Evolutionary conservation across 2,113 vertebrate genomes (phyloP), one percentile per base, ranked within the genome.

Genomic region (Oenanthe melanoleuca): DNA sequence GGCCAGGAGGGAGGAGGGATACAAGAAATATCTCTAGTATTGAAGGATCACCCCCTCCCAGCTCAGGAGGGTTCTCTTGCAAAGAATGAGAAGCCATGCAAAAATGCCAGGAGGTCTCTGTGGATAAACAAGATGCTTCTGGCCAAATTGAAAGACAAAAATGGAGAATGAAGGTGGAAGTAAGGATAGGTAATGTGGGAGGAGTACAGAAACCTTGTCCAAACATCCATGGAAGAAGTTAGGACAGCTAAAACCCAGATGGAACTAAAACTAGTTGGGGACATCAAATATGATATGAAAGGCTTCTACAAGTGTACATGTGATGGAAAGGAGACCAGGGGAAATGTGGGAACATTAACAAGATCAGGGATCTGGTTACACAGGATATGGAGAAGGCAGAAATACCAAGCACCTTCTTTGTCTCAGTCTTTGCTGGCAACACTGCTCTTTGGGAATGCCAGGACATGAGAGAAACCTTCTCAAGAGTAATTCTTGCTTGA

Each of bases 11-110:
- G 38, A 61, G 37, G 31, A 50, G 5, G 45, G 38, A 24, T 11
- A 3, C 3, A 38, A 53, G 55, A 14, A 60, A n/a, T 12, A 5
- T 28, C 2, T 0, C 33, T 19, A 3, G 14, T 13, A 11, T 53
- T 23, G 38, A n/a, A 52, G 8, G 38, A 38, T 6, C 50, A 33
- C 8, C 69, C n/a, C n/a, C n/a, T n/a, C 28, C 20, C 37, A 80
- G 29, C n/a, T 64, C 73, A 44, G 11, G 20, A 52, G 26, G 4
- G 4, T 12, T 60, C 16, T 65, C 5, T 7, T 70, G 9, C 28
- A 60, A 65, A 70, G n/a, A 49, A 80, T 31, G 25, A 64, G 59
- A 57, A 67, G 19, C 15, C 4, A 18, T n/a, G n/a, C 9, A 69
- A 64, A 83, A 87, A 47, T 42, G 1, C 8, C 37, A 63, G 44